Evolutionary conservation across 2,888 invertebrate genomes (phyloP).

Genomic region (Melipona bicolor): DNA sequence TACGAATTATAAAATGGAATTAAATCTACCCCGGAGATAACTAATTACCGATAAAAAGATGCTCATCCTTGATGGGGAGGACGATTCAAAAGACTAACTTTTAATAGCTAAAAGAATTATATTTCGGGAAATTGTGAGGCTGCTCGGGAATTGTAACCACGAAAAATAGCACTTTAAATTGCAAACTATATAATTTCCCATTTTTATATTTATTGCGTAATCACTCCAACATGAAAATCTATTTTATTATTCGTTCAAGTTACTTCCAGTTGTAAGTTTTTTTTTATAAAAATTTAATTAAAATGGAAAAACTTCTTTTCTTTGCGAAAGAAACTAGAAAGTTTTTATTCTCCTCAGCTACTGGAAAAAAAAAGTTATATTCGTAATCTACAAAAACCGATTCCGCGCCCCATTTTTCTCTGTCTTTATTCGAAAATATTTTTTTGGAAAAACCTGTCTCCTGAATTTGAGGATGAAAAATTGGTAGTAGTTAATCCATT

Average conservation of each 20-base stretch:
- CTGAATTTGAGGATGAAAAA: constrained; percentile 36
- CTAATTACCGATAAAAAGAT: neutral
- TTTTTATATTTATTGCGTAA: neutral
- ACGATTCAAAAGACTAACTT: constrained; percentile 10
- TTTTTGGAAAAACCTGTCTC: neutral
- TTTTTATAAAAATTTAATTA: too few relatives aligned
- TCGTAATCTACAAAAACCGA: neutral
- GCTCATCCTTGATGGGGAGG: neutral
- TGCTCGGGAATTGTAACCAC: neutral
- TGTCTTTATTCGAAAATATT: neutral
- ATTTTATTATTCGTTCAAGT: too few relatives aligned
- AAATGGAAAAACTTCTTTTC: too few relatives aligned
- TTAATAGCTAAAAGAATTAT: neutral
- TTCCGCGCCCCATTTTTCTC: neutral
- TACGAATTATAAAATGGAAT: neutral
- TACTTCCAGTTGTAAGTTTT: neutral
- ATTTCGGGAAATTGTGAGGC: neutral
- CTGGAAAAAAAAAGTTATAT: neutral
- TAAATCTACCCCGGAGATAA: neutral
- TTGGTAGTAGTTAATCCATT: constrained; percentile 35
- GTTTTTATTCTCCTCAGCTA: too few relatives aligned
- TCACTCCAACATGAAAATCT: neutral
- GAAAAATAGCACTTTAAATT: neutral
- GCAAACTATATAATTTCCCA: neutral
- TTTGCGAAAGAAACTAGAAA: too few relatives aligned